Evolutionary conservation across 37 sponge, comb jelly and placozoan species (phyloP).

Genomic region (Chondrosia reniformis): DNA sequence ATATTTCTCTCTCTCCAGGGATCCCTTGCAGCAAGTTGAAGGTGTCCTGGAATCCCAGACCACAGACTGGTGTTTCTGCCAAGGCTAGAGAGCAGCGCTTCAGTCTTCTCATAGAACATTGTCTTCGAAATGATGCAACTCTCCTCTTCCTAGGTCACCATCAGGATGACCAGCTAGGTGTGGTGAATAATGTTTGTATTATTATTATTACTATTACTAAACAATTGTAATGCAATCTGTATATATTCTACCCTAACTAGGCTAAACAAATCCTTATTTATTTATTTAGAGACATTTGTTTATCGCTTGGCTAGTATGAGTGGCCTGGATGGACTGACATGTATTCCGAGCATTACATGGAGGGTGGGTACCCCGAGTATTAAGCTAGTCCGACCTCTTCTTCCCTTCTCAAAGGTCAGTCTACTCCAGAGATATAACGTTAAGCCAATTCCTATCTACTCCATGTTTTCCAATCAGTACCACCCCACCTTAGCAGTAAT

Average conservation of each 20-base stretch:
- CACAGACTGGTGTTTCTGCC: neutral
- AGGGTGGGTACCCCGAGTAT: slow-evolving; percentile 19
- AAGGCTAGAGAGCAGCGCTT: slow-evolving; percentile 30
- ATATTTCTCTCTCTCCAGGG: too few relatives aligned
- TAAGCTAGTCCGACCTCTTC: slow-evolving; percentile 43
- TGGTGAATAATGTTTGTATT: neutral
- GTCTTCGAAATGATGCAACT: neutral
- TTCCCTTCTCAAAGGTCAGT: slow-evolving; percentile 32
- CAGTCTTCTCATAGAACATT: slow-evolving; percentile 23
- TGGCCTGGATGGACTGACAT: slow-evolving; percentile 51
- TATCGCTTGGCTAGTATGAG: slow-evolving; percentile 41
- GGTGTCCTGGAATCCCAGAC: slow-evolving; percentile 30
- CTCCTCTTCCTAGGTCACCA: slow-evolving; percentile 56
- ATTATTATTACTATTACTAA: neutral
- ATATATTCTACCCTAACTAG: too few relatives aligned
- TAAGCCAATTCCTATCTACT: neutral
- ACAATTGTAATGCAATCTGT: too few relatives aligned
- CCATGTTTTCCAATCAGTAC: neutral
- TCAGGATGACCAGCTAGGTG: slow-evolving; percentile 64
- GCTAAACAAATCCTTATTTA: neutral
- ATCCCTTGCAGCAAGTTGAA: slow-evolving; percentile 31
- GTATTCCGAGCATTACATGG: slow-evolving; percentile 13
- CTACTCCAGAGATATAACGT: neutral
- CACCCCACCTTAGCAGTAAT: neutral
- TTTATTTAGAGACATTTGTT: slow-evolving; percentile 50